phyloP scores from a whole-genome alignment of 2,113 vertebrate genomes.

The Aleadryas rufinucha region DNA sequence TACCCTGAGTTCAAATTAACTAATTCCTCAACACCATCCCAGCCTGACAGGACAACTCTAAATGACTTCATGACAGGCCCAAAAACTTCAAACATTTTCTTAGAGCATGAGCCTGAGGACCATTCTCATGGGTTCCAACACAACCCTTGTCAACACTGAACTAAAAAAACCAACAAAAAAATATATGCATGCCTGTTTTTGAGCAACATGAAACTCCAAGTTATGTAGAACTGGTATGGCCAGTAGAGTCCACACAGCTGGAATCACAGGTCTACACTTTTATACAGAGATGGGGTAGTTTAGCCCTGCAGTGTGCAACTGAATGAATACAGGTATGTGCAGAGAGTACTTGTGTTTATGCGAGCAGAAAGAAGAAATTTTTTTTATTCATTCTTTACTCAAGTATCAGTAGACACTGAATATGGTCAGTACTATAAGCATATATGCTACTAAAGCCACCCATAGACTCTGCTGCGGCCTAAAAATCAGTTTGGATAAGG shows the following conservation, averaged over 20 bases:
- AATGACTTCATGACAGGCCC: not conserved
- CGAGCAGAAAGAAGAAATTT: not conserved
- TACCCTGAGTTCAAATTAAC: not conserved
- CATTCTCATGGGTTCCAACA: not conserved
- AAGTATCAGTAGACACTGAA: not conserved
- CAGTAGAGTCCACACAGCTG: not conserved
- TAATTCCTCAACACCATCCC: not conserved
- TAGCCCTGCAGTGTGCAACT: not conserved
- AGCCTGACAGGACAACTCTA: not conserved
- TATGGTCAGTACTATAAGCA: not conserved
- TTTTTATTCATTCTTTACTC: not conserved
- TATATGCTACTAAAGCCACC: not conserved
- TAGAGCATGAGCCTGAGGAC: not conserved
- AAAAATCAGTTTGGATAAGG: not conserved
- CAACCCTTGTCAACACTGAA: not conserved
- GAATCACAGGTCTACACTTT: not conserved
- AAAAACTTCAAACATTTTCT: not conserved
- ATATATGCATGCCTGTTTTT: not conserved
- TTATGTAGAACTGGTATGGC: not conserved
- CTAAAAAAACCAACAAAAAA: not conserved
- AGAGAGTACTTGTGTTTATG: not conserved
- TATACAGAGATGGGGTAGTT: not conserved
- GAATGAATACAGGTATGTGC: not conserved
- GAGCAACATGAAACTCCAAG: not conserved
- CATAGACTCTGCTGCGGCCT: not conserved